These are phyloP conservation scores for Eupithecia inturbata DNA, from an alignment of 2,888 invertebrate genomes.

Conservation along the genomic window DNA sequence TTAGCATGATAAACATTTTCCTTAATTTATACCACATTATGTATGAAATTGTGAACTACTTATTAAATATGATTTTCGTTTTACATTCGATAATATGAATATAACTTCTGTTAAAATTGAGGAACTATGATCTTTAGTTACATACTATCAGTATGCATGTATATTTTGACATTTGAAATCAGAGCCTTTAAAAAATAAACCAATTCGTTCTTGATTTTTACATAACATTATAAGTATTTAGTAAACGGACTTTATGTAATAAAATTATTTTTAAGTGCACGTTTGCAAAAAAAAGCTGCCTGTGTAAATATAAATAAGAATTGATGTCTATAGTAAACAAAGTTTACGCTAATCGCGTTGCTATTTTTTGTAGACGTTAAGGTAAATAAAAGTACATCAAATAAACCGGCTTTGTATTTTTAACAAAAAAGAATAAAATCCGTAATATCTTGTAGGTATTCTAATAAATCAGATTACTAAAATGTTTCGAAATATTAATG, in stretches of 20 bases:
- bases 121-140: not conserved
- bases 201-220: conserved; percentile 6
- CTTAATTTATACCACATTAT: conserved; percentile 10
- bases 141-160: not conserved
- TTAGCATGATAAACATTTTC: conserved; percentile 12
- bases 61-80: not conserved
- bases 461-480: not conserved
- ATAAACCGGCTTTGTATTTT: not conserved
- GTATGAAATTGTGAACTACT: not conserved
- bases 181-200: not conserved
- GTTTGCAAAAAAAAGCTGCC: conserved; percentile 1
- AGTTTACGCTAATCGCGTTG: conserved; percentile 34
- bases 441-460: not conserved
- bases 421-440: not conserved
- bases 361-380: conserved; percentile 22
- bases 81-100: not conserved
- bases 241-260: conserved; percentile 13
- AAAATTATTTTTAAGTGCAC: conserved; percentile 17
- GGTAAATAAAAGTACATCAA: conserved; percentile 24
- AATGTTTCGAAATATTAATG: not conserved
- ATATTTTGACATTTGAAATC: conserved; percentile 3
- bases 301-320: conserved; percentile 33
- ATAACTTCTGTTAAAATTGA: not conserved
- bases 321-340: conserved; percentile 31
- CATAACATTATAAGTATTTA: conserved; percentile 3